Base-by-base conservation (phyloP, 1,140 invertebrate genomes). In the Spodoptera litura region DNA sequence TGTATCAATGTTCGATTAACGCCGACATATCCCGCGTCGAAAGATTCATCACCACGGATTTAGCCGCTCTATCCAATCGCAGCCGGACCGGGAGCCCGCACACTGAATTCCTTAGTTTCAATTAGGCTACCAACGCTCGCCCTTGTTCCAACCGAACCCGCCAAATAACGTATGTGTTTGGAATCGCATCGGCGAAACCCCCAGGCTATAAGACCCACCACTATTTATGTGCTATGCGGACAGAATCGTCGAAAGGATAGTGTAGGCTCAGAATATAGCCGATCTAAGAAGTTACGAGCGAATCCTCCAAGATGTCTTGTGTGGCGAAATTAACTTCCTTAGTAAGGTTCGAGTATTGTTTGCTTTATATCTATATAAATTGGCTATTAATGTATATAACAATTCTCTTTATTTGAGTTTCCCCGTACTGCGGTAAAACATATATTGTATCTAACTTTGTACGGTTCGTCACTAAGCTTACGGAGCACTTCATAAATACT, bases 101-200 rank as follows among this genome's bases (percentile, higher is more conserved):
- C 73, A 64, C 73, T 68, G 72, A 79, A 79, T 79, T 79, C 61
- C 78, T 77, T 81, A 81, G 55, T 81, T 81, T 81, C 79, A 81
- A 81, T 81, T 81, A 77, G 62, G 25, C n/a, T 66, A 77, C 52
- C 68, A 72, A 56, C 35, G 56, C 55, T 72, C 53, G 53, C 52
- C 70, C 70, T 58, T 76, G 59, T 76, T 76, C 59, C 44, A 15
- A 51, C 56, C 49, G 52, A 77, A 49, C 66, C 31, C 49, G 64
- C 64, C 49, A 75, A 70, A 81, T 81, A 62, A 73, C 72, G 75
- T 53, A 78, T 80, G 64, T 81, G 72, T 75, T 80, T 64, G 68
- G 70, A 66, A 81, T 78, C 70, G 79, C 13, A 75, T 55, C 49
- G 72, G 38, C 49, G 64, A 44, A 49, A 13, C 27, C 66, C 70